Conservation (phyloP, 2,113 vertebrate genomes). For the Atlantisia rogersi region DNA sequence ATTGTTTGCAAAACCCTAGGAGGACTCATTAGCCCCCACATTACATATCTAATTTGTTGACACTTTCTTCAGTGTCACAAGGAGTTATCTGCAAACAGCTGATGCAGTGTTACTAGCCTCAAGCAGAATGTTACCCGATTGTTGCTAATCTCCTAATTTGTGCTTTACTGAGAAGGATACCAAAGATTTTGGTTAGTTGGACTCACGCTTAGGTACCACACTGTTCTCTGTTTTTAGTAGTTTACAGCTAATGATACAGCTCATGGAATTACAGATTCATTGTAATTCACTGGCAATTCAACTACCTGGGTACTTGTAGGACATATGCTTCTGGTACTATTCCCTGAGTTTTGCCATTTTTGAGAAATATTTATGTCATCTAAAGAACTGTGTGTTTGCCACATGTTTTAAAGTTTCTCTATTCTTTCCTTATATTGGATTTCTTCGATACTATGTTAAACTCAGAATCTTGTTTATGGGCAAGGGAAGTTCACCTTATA, state of each 20-base stretch:
- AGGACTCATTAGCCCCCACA: neutral
- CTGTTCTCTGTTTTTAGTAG: neutral
- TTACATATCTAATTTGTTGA: neutral
- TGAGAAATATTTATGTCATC: neutral
- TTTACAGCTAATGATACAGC: neutral
- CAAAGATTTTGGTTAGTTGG: neutral
- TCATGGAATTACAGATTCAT: neutral
- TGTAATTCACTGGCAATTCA: neutral
- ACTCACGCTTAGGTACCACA: neutral
- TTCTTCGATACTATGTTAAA: neutral
- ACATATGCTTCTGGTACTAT: neutral
- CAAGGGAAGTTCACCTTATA: accelerated
- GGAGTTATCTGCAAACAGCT: neutral
- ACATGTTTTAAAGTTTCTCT: neutral
- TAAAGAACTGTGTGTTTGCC: neutral
- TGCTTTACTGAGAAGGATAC: neutral
- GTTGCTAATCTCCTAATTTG: neutral
- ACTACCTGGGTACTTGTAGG: neutral
- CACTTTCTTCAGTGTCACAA: neutral
- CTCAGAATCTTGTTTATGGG: neutral
- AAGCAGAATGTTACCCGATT: neutral
- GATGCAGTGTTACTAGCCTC: neutral
- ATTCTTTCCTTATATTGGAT: neutral
- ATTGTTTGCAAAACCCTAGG: neutral
- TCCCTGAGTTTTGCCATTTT: neutral